Conservation (phyloP, 2,888 invertebrate genomes). For the Machimus rusticus region DNA sequence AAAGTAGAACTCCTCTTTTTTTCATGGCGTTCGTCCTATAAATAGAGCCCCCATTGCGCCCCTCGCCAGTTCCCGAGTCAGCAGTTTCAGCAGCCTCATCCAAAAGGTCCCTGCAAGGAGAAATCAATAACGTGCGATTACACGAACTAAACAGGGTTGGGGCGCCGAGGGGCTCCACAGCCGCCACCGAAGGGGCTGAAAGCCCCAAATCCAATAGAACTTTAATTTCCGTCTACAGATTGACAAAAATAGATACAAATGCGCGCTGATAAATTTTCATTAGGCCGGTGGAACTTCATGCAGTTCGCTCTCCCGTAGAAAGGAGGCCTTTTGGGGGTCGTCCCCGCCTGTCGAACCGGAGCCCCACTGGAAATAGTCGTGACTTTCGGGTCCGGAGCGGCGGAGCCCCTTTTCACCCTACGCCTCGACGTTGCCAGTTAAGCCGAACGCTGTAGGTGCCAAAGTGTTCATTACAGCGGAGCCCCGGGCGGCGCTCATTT, state of each 20-base stretch:
- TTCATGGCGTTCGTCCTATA: neutral
- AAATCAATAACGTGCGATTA: neutral
- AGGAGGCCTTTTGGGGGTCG: neutral
- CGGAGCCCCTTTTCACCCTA: neutral
- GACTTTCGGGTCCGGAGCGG: neutral
- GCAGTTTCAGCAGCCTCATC: neutral
- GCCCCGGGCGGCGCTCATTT: neutral
- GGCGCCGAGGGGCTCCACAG: neutral
- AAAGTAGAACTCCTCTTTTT: neutral
- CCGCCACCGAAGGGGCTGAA: neutral
- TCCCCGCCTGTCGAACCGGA: neutral
- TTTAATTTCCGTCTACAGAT: conserved; percentile 32
- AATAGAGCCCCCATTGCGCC: neutral
- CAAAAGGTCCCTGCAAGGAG: neutral
- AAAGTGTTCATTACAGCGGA: neutral
- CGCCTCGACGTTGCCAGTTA: too few relatives aligned
- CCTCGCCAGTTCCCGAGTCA: neutral
- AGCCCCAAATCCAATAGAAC: conserved; percentile 22
- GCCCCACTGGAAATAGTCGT: neutral
- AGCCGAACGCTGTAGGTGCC: neutral
- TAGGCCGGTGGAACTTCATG: neutral
- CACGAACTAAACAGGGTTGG: neutral
- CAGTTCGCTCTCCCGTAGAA: neutral
- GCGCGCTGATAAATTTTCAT: conserved; percentile 26
- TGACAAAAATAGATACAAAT: conserved; percentile 34